Evolutionary conservation across 2,888 invertebrate species (phyloP), one percentile per base, ranked within the genome.

Genomic region (Pachycephus smyrnensis): DNA sequence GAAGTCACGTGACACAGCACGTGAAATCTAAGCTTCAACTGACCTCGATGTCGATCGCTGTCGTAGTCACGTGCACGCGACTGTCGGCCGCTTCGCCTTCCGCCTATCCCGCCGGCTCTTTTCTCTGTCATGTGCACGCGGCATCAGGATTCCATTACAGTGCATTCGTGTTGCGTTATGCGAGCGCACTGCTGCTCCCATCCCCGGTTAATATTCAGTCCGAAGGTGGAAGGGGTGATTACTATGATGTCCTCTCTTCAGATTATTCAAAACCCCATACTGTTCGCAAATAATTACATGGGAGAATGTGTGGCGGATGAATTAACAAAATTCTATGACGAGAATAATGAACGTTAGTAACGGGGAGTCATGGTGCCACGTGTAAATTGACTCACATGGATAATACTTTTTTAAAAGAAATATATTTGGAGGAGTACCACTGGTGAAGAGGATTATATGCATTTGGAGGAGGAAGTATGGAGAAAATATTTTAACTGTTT

Each of bases 51-150:
- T 55, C 55, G 55, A 4, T 55, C 55, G 55, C 55, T 55, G 55
- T 55, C 81, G 73, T 73, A 83, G 86, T 87, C 86, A 87, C 88
- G 87, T 87, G 87, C 84, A 86, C 80, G 40, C 30, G 79, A 84
- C 86, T 86, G 86, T 83, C 80, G 75, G 55, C 69, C 35, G 33
- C 73, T 68, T 35, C 75, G 68, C 71, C 84, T 80, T 75, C 31
- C 74, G 77, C 80, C 80, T 82, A 77, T 83, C 81, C 80, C 73
- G 76, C 55, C 76, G 75, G 75, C 73, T 82, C 83, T 80, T 78
- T 82, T 76, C 80, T 83, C 83, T 84, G 86, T 86, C 87, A 86
- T 84, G 81, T 86, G 81, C 85, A 87, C 80, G 79, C 80, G 80
- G 83, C 79, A 77, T 78, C 80, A 75, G 71, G 55, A 55, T 23